phyloP scores from a whole-genome alignment of 2,113 vertebrate species.

The Proteles cristata region DNA sequence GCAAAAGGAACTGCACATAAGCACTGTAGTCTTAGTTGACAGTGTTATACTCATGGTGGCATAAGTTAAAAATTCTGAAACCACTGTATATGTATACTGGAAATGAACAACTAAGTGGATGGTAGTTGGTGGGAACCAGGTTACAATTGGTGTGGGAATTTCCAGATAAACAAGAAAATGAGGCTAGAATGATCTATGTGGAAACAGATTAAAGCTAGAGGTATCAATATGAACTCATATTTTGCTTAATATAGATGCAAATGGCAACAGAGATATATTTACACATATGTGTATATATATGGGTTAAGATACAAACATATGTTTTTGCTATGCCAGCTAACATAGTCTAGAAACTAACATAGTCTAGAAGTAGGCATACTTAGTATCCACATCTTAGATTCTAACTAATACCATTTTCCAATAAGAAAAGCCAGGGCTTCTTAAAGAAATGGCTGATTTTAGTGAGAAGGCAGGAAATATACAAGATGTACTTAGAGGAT shows the following conservation, averaged over 20 bases:
- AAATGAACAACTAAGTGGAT: background rate
- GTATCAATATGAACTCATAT: background rate
- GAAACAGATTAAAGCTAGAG: constrained; percentile 1
- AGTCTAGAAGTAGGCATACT: background rate
- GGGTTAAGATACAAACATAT: background rate
- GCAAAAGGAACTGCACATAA: background rate
- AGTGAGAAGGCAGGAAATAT: background rate
- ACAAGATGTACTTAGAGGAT: background rate
- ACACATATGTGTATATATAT: background rate
- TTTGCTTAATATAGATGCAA: constrained; percentile 14
- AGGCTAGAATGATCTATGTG: background rate
- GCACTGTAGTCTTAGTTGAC: background rate
- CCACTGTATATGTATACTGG: background rate
- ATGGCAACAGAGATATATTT: constrained; percentile 16
- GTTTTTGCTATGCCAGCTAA: background rate
- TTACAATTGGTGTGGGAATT: background rate
- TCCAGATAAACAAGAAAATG: background rate
- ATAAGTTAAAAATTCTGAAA: constrained; percentile 18
- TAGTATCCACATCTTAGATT: background rate
- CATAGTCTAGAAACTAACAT: background rate
- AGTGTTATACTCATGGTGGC: background rate
- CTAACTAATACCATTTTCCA: background rate
- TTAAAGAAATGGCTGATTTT: background rate
- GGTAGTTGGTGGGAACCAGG: background rate
- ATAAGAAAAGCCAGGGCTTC: background rate